phyloP scores from a whole-genome alignment of 1,140 invertebrate species.

The Microplitis demolitor region DNA sequence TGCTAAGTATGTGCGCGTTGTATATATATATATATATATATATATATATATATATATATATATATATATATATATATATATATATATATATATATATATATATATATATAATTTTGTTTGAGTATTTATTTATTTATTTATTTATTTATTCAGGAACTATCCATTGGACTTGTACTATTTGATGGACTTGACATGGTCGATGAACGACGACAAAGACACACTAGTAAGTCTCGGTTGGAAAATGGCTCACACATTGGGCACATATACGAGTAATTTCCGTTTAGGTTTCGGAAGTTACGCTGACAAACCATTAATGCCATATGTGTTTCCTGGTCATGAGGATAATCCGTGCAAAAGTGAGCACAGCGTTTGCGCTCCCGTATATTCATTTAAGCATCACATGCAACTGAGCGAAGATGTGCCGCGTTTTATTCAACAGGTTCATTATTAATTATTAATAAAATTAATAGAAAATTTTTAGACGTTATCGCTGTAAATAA shows the following conservation, averaged over 20 bases:
- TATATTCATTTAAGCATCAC: conserved; percentile 61
- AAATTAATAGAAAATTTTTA: not conserved
- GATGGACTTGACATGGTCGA: conserved; percentile 90
- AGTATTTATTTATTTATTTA: not conserved
- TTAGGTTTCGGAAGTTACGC: conserved; percentile 79
- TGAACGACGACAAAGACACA: conserved; percentile 85
- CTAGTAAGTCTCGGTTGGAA: conserved; percentile 74
- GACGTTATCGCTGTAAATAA: too few species aligned
- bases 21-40: not conserved
- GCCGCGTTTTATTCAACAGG: conserved; percentile 46
- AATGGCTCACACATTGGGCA: conserved; percentile 68
- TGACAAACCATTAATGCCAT: conserved; percentile 76
- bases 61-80: not conserved
- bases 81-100: not conserved
- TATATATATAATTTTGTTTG: not conserved
- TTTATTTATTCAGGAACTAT: conserved; percentile 68
- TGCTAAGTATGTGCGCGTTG: conserved; percentile 43
- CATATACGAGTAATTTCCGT: conserved; percentile 82
- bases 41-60: not conserved
- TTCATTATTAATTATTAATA: not conserved
- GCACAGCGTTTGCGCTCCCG: conserved; percentile 46
- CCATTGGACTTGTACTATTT: conserved; percentile 92
- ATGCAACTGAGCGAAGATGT: conserved; percentile 53
- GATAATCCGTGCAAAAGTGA: conserved; percentile 42
- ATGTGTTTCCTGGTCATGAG: conserved; percentile 48